Evolutionary conservation across 2,888 invertebrate species (phyloP).

Genomic region (Tanypteryx hageni): DNA sequence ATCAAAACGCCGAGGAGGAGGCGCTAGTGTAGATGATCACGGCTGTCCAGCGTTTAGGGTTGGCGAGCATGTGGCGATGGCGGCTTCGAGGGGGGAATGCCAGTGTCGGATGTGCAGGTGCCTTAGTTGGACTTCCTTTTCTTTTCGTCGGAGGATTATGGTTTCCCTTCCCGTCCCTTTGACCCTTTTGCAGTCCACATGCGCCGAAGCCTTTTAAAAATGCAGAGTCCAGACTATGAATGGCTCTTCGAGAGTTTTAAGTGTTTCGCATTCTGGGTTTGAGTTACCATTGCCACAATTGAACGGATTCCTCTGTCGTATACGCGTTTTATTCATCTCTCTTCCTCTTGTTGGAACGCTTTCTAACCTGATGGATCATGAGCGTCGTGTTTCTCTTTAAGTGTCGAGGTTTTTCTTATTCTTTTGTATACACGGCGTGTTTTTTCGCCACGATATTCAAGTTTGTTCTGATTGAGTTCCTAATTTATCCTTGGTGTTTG

Average conservation of each 20-base stretch:
- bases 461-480: not conserved
- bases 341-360: not conserved
- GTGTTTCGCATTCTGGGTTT: not conserved
- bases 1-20: not conserved
- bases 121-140: conserved; percentile 41
- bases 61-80: not conserved
- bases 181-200: conserved; percentile 55
- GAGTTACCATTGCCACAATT: conserved; percentile 50
- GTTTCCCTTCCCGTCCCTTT: conserved; percentile 55
- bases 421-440: not conserved
- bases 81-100: not conserved
- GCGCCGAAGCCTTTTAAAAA: conserved; percentile 56
- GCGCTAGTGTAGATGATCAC: too few relatives aligned
- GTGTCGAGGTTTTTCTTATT: not conserved
- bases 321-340: not conserved
- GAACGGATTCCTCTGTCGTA: conserved; percentile 54
- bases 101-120: conserved; percentile 29
- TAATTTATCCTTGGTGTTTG: not conserved
- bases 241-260: not conserved
- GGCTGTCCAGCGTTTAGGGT: too few relatives aligned
- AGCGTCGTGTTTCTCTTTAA: conserved; percentile 4
- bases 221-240: conserved; percentile 3
- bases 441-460: not conserved
- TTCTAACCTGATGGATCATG: not conserved
- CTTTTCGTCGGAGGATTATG: conserved; percentile 47